Evolutionary conservation across 2,888 invertebrate genomes (phyloP), one percentile per base, ranked within the genome.

Genomic region (Chalcosyrphus nemorum): DNA sequence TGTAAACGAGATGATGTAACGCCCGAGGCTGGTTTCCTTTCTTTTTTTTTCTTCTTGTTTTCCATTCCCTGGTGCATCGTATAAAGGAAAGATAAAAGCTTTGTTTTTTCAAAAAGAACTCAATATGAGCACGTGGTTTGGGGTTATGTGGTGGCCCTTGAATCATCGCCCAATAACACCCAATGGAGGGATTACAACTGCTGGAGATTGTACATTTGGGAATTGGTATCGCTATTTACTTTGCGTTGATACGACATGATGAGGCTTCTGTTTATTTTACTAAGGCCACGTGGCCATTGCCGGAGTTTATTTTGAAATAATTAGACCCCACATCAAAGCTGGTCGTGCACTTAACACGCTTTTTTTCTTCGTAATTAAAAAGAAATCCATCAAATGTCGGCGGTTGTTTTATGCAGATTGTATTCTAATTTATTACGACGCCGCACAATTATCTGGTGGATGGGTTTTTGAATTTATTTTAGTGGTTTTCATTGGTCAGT

Each of bases 11-110:
- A 71, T 77, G 66, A 77, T 76, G 52, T 59, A 66, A 52, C 54
- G 61, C 82, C 66, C 19, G 41, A 27, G 77, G 81, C 81, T 41
- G 71, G 41, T 19, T 65, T 66, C 52, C n/a, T 47, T 38, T 57
- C 41, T 43, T 59, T 27, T 59, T 29, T 27, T n/a, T 1, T 43
- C 24, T 43, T 27, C 21, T 21, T 24, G 27, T 56, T 56, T 19
- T 32, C 27, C 59, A 66, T 32, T 81, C 80, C 82, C 82, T 32
- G 45, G 47, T 82, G 82, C 82, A 82, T 78, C 82, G 41, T 82
- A 72, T 61, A 78, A 32, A 17, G 32, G 21, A 13, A 35, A 50
- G 41, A 68, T 59, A 66, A 68, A 52, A 50, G 29, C 41, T 50
- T 56, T 38, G 38, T 57, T 75, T 65, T 56, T 47, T n/a, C n/a